Percentiles rank a stretch among this genome's conserved stretches.
These are phyloP conservation scores for Callopanchax toddi DNA, from an alignment of 2,113 vertebrate species.

Conservation along the genomic window DNA sequence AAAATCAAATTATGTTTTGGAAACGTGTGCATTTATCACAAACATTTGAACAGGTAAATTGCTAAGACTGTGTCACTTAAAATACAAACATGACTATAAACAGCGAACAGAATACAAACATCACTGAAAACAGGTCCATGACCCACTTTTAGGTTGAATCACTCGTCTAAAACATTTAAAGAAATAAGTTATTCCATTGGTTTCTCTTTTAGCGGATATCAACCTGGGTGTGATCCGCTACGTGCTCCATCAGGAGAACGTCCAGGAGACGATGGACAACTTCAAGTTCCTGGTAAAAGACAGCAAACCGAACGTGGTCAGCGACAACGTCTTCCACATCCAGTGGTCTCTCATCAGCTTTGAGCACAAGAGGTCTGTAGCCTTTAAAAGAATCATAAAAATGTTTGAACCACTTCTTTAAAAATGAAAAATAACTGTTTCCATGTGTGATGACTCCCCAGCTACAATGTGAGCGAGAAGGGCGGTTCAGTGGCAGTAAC, in stretches of 20 bases:
- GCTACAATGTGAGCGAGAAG: constrained; percentile 91
- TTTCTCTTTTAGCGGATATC: constrained; percentile 84
- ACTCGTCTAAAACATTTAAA: not conserved
- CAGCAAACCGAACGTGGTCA: constrained; percentile 91
- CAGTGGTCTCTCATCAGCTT: constrained; percentile 98
- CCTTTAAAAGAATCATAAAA: not conserved
- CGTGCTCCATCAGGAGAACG: constrained; percentile 83
- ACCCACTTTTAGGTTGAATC: no score
- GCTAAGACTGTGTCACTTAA: no score
- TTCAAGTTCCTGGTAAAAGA: constrained; percentile 97
- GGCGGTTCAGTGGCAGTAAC: constrained; percentile 85
- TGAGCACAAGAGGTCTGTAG: constrained; percentile 83
- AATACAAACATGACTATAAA: no score
- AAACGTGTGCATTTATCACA: no score
- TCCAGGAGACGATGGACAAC: constrained; percentile 86
- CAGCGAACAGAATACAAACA: no score
- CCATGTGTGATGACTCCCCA: constrained; percentile 54
- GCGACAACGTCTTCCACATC: constrained; percentile 90
- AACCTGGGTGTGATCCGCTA: constrained; percentile 93
- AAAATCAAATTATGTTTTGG: no score
- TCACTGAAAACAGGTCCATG: no score
- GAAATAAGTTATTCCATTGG: not conserved
- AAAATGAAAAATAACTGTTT: not conserved
- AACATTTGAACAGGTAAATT: no score
- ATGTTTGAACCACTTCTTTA: not conserved